Conservation (phyloP, 2,797 vertebrate species). For the Galago senegalensis region DNA sequence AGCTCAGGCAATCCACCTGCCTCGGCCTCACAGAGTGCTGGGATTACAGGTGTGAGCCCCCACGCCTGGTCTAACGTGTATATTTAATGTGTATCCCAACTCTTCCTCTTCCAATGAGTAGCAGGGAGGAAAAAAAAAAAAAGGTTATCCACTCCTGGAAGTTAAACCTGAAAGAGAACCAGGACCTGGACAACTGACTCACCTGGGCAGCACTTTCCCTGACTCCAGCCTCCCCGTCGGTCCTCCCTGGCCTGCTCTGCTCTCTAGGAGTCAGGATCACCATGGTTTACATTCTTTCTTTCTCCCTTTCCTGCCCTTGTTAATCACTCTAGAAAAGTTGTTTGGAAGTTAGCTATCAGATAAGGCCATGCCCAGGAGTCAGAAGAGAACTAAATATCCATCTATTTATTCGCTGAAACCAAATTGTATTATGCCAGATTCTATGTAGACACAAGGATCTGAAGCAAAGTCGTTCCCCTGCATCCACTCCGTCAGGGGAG, state of each 20-base stretch:
- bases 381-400: constrained; percentile 19
- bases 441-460: not conserved
- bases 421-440: not conserved
- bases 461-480: not conserved
- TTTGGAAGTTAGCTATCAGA: constrained; percentile 23
- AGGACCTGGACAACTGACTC: not conserved
- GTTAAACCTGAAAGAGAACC: not conserved
- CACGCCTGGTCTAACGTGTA: no score
- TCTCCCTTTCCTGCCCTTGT: constrained; percentile 18
- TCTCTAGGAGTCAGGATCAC: not conserved
- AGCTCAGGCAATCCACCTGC: no score
- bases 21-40: no score
- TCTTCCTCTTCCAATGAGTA: no score
- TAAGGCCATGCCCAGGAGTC: not conserved
- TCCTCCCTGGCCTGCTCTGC: not conserved
- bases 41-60: no score
- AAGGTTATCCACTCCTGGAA: not conserved
- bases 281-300: not conserved
- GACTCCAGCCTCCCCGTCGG: accelerated
- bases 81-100: no score
- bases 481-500: not conserved
- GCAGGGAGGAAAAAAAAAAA: no score
- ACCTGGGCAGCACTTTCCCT: not conserved
- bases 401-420: not conserved
- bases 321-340: constrained; percentile 16